Conservation (phyloP, 2,797 vertebrate genomes). For the Schizopygopsis pylzovi region DNA sequence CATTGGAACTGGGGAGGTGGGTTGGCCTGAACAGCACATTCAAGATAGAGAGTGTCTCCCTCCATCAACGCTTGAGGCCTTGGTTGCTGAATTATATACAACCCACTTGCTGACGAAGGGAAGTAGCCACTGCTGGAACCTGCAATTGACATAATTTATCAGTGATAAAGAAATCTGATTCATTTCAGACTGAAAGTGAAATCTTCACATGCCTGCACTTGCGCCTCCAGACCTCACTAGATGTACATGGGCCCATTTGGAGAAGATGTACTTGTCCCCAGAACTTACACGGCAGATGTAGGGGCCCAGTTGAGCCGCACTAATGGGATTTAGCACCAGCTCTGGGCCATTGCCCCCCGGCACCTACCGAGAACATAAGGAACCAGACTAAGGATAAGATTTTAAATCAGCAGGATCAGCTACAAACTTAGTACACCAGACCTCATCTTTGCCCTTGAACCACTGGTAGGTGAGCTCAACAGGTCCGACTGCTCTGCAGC, state of each 20-base stretch:
- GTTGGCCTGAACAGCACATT: conserved; percentile 79
- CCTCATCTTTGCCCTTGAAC: conserved; percentile 86
- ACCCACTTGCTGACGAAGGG: conserved; percentile 74
- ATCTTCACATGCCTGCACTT: conserved; percentile 70
- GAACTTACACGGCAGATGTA: conserved; percentile 85
- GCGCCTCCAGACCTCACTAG: conserved; percentile 65
- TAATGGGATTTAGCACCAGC: conserved; percentile 72
- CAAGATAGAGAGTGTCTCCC: conserved; percentile 77
- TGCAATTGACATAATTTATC: conserved; percentile 51
- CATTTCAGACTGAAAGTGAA: neutral
- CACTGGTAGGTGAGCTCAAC: conserved; percentile 83
- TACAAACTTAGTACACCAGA: conserved; percentile 55
- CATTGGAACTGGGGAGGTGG: conserved; percentile 86
- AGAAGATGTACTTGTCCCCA: conserved; percentile 78
- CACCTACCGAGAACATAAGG: conserved; percentile 69
- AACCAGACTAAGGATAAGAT: neutral
- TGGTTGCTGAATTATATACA: conserved; percentile 78
- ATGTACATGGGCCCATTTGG: conserved; percentile 79
- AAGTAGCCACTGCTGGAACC: conserved; percentile 69
- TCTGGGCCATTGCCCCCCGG: conserved; percentile 72
- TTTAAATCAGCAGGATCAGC: neutral
- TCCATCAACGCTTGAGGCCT: conserved; percentile 72
- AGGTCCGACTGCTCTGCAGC: conserved; percentile 76
- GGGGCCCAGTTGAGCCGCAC: conserved; percentile 62
- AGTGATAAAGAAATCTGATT: neutral